Base-by-base conservation (phyloP, 2,113 vertebrate species). In the Colossoma macropomum region DNA sequence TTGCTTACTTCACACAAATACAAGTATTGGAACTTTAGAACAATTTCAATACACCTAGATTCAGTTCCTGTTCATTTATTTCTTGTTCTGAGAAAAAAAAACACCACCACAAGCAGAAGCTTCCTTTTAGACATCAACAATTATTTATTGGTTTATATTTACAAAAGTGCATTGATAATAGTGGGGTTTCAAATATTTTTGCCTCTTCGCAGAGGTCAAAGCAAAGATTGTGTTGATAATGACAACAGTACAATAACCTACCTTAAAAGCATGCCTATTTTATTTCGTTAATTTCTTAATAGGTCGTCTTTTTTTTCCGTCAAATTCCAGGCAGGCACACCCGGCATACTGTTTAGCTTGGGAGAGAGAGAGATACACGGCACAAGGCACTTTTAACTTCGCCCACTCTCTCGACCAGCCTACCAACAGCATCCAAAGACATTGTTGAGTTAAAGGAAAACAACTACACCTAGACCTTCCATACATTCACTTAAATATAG, bases 301-400 rank as follows among this genome's bases (percentile, higher is more conserved):
- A 88, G 87, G 81, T 87, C 76, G 77, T 90, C 80, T 79, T 85
- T 81, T 50, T 74, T 62, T 65, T 70, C 88, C 69, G 72, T 78
- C 38, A 12, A 56, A 38, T 68, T 81, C 86, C 81, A 82, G 88
- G 86, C 70, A 85, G 85, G 87, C 89, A 90, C 89, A 91, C 88
- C 89, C 84, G 89, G 84, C 89, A 87, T 80, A 89, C 90, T 87
- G 88, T 91, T 89, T 89, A 90, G 81, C 90, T 92, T 87, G 86
- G 1, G 41, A 89, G 87, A 91, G 87, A 89, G 91, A 92, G 89
- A 88, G 93, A 91, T 89, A 92, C 85, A 87, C 80, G 92, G 92
- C 92, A 92, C 92, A 95, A 95, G 94, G 94, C 94, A 95, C 94
- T 95, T 94, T 82, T 86, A 79, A 91, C 87, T 90, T 90, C 89